These are phyloP conservation scores for Hippocampus guttulatus DNA, from an alignment of 2,113 vertebrate species.

Conservation along the genomic window DNA sequence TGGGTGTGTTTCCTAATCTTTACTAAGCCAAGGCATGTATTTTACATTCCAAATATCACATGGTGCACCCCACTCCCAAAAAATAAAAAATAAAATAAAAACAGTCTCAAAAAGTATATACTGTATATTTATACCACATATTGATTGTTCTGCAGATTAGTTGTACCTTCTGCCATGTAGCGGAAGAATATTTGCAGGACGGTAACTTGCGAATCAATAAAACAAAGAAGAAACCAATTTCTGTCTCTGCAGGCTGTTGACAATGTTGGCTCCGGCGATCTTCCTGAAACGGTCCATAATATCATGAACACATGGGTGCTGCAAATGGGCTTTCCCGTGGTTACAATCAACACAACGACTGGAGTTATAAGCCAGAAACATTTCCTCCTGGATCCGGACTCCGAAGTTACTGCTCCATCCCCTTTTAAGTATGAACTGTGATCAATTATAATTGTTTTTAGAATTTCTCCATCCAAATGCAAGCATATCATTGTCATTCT, in stretches of 20 bases:
- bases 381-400: slow-evolving; percentile 77
- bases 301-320: slow-evolving; percentile 92
- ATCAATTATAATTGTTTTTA: background rate
- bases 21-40: background rate
- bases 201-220: background rate
- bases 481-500: background rate
- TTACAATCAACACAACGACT: slow-evolving; percentile 69
- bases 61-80: too few species aligned
- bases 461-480: background rate
- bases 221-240: background rate
- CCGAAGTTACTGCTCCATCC: slow-evolving; percentile 69
- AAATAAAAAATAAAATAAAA: too few species aligned
- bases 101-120: too few species aligned
- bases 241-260: slow-evolving; percentile 55
- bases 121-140: too few species aligned
- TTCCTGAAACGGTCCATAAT: slow-evolving; percentile 36
- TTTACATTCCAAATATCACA: too few species aligned
- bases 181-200: background rate
- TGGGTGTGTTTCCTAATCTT: background rate
- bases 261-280: fast-evolving
- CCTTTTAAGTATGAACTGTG: slow-evolving; percentile 68
- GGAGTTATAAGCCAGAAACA: slow-evolving; percentile 74
- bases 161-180: background rate
- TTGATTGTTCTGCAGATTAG: background rate
- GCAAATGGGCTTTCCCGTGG: slow-evolving; percentile 90